Percentiles rank a stretch among this genome's conserved stretches.
phyloP scores from a whole-genome alignment of 1,140 invertebrate species.

The Drosophila pseudoobscura region DNA sequence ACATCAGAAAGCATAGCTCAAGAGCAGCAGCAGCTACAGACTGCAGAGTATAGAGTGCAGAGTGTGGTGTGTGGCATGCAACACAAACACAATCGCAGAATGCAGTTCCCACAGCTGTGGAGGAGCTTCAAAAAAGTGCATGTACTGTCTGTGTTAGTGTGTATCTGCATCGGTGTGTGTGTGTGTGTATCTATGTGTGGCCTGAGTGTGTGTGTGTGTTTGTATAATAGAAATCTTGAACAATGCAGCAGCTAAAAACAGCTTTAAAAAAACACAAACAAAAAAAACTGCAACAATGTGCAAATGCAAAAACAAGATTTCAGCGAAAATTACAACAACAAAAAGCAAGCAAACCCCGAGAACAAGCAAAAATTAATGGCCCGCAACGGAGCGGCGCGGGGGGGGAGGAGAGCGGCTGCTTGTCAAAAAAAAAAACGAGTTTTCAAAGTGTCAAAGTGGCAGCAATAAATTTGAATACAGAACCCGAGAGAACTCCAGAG shows the following conservation, averaged over 20 bases:
- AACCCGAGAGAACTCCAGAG: slow-evolving; percentile 7
- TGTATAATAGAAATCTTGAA: slow-evolving; percentile 64
- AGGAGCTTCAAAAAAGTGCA: too few species aligned
- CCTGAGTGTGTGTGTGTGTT: slow-evolving; percentile 42
- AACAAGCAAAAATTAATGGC: slow-evolving; percentile 49
- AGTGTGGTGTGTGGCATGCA: slow-evolving; percentile 5
- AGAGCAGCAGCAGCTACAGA: neutral
- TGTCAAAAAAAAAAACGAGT: slow-evolving; percentile 57
- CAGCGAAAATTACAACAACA: slow-evolving; percentile 3
- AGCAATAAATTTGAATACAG: slow-evolving; percentile 67
- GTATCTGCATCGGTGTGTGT: slow-evolving; percentile 9
- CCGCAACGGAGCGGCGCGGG: slow-evolving; percentile 25
- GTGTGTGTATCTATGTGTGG: slow-evolving; percentile 16
- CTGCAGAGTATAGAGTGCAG: slow-evolving; percentile 15
- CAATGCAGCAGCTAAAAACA: slow-evolving; percentile 13
- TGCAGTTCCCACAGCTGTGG: slow-evolving; percentile 58
- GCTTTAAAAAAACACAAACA: slow-evolving; percentile 20
- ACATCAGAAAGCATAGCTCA: slow-evolving; percentile 38
- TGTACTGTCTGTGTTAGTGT: neutral
- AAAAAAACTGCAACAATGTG: slow-evolving; percentile 60
- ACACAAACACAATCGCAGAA: slow-evolving; percentile 26
- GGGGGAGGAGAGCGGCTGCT: slow-evolving; percentile 6
- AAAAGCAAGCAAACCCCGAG: slow-evolving; percentile 27
- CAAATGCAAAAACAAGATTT: slow-evolving; percentile 12
- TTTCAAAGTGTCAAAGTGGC: slow-evolving; percentile 76